Conservation (phyloP, 2,797 vertebrate species). For the Gymnothorax reevesii region DNA sequence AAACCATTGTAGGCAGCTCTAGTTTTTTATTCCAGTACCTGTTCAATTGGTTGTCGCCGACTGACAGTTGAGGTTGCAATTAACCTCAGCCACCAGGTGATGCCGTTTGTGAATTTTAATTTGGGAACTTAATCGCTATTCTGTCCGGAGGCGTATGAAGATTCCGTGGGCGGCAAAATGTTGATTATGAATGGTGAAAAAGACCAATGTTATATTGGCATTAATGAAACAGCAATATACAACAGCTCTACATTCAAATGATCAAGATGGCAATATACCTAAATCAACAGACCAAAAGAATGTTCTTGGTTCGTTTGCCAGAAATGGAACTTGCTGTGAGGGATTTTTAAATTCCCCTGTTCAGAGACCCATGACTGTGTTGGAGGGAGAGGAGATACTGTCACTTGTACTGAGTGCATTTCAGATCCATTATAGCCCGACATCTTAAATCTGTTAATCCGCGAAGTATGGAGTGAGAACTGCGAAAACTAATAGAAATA, state of each 20-base stretch:
- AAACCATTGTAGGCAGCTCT: too few species aligned
- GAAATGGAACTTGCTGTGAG: slow-evolving; percentile 57
- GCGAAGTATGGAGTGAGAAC: neutral
- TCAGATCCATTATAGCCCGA: slow-evolving; percentile 22
- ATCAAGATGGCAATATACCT: neutral
- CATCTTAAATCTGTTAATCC: neutral
- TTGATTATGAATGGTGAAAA: neutral
- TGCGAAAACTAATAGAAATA: neutral
- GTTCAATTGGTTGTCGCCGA: too few species aligned
- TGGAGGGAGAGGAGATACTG: slow-evolving; percentile 21
- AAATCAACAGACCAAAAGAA: slow-evolving; percentile 26
- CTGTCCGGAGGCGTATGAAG: too few species aligned
- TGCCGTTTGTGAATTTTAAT: too few species aligned
- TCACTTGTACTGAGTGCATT: slow-evolving; percentile 11
- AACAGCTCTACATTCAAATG: neutral
- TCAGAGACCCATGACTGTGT: slow-evolving; percentile 18
- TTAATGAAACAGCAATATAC: slow-evolving; percentile 32
- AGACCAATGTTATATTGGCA: slow-evolving; percentile 18
- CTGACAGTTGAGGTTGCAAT: too few species aligned
- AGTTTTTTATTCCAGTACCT: too few species aligned
- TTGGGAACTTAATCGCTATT: too few species aligned
- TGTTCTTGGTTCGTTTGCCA: slow-evolving; percentile 68
- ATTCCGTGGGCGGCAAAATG: slow-evolving; percentile 6
- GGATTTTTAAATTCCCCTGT: slow-evolving; percentile 22
- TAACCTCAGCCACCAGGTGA: too few species aligned